A percentile compares a stretch with the other conserved stretches of the same genome.
phyloP scores from a whole-genome alignment of 1,140 invertebrate species.

The Brachionus angularis region DNA sequence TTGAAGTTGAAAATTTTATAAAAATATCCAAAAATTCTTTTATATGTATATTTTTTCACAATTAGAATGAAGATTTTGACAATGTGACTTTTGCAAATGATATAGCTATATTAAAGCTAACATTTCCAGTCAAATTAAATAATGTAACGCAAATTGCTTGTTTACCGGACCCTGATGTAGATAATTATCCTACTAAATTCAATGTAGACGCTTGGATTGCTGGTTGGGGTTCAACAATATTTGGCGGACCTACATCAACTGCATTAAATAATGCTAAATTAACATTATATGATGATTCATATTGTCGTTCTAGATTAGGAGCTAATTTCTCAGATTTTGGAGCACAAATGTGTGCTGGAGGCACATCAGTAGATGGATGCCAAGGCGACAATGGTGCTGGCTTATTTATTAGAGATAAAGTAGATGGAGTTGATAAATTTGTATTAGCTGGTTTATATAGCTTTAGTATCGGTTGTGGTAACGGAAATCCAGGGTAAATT shows the following conservation, averaged over 20 bases:
- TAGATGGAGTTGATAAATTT: slow-evolving; percentile 4
- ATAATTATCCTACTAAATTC: background rate
- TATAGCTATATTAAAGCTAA: slow-evolving; percentile 1
- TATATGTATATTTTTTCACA: background rate
- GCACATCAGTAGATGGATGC: background rate
- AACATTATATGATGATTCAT: background rate
- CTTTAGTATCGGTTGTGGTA: slow-evolving; percentile 5
- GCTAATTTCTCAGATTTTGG: background rate
- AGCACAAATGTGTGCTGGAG: slow-evolving; percentile 5
- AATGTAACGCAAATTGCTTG: slow-evolving; percentile 17
- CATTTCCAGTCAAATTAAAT: slow-evolving; percentile 1
- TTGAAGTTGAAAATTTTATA: slow-evolving; percentile 11
- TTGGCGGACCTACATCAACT: background rate
- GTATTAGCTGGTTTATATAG: background rate
- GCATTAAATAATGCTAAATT: background rate
- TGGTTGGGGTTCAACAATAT: slow-evolving; percentile 4
- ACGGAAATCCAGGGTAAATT: background rate
- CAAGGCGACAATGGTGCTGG: background rate
- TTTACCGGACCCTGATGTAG: background rate
- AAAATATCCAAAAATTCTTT: too few relatives aligned
- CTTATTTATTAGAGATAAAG: background rate
- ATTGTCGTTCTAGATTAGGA: background rate
- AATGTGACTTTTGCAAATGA: background rate
- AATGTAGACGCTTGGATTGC: slow-evolving; percentile 8
- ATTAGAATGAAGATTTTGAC: slow-evolving; percentile 22